Conservation (phyloP, 2,888 invertebrate species). For the Drosophila peninsularis region DNA sequence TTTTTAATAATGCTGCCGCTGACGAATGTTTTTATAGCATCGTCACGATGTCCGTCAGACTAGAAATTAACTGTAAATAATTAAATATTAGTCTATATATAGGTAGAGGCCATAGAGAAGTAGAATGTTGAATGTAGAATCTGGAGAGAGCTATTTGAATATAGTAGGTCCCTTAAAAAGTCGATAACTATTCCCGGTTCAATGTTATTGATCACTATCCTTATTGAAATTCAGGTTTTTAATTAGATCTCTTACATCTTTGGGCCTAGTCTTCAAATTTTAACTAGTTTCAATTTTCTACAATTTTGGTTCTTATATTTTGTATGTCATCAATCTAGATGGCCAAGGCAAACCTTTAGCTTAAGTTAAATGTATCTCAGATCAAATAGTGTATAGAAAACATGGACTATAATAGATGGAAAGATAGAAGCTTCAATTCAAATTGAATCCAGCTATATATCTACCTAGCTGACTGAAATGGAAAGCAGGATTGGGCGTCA, state of each 20-base stretch:
- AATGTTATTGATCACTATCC: too few relatives aligned
- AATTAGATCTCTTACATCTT: too few relatives aligned
- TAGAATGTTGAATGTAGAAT: neutral
- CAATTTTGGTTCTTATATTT: too few relatives aligned
- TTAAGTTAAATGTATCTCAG: neutral
- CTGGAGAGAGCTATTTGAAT: neutral
- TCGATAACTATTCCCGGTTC: too few relatives aligned
- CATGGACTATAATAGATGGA: neutral
- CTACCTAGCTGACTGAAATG: neutral
- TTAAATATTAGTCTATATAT: too few relatives aligned
- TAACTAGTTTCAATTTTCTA: too few relatives aligned
- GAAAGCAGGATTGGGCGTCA: neutral
- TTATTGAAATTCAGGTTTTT: too few relatives aligned
- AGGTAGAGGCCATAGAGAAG: neutral
- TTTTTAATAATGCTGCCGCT: slow-evolving; percentile 11
- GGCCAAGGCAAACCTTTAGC: too few relatives aligned
- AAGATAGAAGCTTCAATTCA: neutral
- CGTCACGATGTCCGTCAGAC: neutral
- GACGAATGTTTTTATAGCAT: neutral
- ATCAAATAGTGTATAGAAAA: neutral
- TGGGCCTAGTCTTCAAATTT: too few relatives aligned
- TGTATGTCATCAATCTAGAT: too few relatives aligned
- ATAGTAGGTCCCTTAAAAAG: too few relatives aligned
- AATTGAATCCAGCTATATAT: neutral
- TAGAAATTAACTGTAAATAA: neutral